These are phyloP conservation scores for Cheirogaleus medius DNA, from an alignment of 2,113 vertebrate genomes.

Conservation along the genomic window DNA sequence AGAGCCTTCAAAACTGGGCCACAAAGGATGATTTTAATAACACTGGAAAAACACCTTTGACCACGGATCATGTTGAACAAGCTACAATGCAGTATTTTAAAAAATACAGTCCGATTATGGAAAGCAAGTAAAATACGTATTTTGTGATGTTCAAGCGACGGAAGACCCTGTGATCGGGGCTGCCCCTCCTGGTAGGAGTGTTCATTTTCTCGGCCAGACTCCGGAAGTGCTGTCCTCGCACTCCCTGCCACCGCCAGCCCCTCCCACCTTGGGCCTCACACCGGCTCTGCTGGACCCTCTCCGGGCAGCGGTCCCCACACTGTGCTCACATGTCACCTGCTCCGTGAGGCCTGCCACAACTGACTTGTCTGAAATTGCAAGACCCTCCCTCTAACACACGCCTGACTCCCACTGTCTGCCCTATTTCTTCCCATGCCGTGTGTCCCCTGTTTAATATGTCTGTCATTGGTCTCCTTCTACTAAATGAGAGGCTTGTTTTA, in stretches of 20 bases:
- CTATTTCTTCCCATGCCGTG: accelerated
- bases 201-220: not conserved
- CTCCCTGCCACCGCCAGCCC: not conserved
- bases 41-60: not conserved
- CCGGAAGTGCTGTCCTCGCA: too few species aligned
- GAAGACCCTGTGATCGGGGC: not conserved
- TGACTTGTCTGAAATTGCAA: not conserved
- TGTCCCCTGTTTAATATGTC: not conserved
- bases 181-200: not conserved
- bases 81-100: not conserved
- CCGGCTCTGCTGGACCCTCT: not conserved
- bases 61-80: not conserved
- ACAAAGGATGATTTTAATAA: not conserved
- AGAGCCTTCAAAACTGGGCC: not conserved
- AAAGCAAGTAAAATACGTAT: not conserved
- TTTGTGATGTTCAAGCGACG: not conserved
- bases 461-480: not conserved
- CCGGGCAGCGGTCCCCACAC: accelerated
- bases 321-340: not conserved
- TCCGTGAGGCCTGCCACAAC: not conserved
- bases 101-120: not conserved
- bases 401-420: not conserved
- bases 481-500: not conserved
- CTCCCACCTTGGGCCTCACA: not conserved
- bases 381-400: not conserved